Conservation (phyloP, 2,797 vertebrate genomes). For the Delichon dasypus region DNA sequence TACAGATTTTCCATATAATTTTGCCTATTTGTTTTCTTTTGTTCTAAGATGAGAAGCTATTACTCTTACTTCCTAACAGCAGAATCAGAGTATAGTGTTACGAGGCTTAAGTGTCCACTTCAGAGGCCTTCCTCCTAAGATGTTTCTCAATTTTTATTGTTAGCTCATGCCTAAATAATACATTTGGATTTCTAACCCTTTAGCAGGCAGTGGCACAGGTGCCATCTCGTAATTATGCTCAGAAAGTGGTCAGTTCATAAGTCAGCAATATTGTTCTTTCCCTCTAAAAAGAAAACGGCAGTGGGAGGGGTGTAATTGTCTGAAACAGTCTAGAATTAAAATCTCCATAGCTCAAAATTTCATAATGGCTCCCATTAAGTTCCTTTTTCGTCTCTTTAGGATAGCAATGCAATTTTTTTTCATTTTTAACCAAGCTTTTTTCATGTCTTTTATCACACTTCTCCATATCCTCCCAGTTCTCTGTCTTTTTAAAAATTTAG, state of each 20-base stretch:
- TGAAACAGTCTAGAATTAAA: not conserved
- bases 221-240: not conserved
- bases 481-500: not conserved
- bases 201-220: not conserved
- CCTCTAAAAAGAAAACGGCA: not conserved
- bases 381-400: not conserved
- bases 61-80: not conserved
- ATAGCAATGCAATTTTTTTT: not conserved
- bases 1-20: not conserved
- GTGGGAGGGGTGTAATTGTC: not conserved
- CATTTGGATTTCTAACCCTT: not conserved
- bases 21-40: not conserved
- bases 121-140: not conserved
- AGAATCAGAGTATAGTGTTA: not conserved
- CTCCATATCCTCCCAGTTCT: not conserved
- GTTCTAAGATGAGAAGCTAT: not conserved
- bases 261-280: not conserved
- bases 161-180: not conserved
- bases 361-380: not conserved
- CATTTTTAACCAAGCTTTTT: not conserved
- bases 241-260: not conserved
- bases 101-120: not conserved
- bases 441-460: not conserved
- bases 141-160: not conserved
- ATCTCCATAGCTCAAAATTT: not conserved